Evolutionary conservation across 2,113 vertebrate species (phyloP).

Genomic region (Polypterus bichir): DNA sequence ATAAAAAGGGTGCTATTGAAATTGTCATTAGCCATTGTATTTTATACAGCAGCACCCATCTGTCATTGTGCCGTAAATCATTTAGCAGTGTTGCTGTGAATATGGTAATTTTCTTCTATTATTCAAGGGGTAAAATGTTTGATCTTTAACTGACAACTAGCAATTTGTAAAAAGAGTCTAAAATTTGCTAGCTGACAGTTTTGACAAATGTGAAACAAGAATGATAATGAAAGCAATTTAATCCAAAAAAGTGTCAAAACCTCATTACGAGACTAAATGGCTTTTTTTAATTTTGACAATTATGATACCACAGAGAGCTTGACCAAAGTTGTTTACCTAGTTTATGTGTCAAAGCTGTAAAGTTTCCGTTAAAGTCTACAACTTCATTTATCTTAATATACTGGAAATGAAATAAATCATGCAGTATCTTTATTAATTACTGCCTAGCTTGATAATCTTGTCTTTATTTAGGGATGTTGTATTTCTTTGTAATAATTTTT

Average conservation of each 20-base stretch:
- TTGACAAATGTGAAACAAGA: slow-evolving; percentile 7
- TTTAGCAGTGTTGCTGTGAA: slow-evolving; percentile 7
- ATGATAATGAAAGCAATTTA: neutral
- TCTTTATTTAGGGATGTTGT: too few relatives aligned
- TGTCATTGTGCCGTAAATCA: slow-evolving; percentile 8
- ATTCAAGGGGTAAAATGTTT: slow-evolving; percentile 17
- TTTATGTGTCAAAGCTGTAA: too few relatives aligned
- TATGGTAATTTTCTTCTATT: slow-evolving; percentile 21
- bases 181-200: slow-evolving; percentile 3
- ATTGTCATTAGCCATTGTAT: neutral
- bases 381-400: too few relatives aligned
- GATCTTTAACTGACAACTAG: slow-evolving; percentile 20
- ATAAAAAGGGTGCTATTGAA: slow-evolving; percentile 1
- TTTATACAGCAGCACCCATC: slow-evolving; percentile 8
- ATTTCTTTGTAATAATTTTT: too few relatives aligned
- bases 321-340: neutral
- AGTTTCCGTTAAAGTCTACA: too few relatives aligned
- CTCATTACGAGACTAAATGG: slow-evolving; percentile 1
- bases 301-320: neutral
- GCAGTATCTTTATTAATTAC: too few relatives aligned
- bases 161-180: slow-evolving; percentile 13
- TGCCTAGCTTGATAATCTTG: too few relatives aligned
- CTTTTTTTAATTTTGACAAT: neutral
- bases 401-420: too few relatives aligned
- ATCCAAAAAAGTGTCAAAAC: slow-evolving; percentile 3